These are phyloP conservation scores for Blomia tropicalis DNA, from an alignment of 2,888 invertebrate genomes.

Conservation along the genomic window DNA sequence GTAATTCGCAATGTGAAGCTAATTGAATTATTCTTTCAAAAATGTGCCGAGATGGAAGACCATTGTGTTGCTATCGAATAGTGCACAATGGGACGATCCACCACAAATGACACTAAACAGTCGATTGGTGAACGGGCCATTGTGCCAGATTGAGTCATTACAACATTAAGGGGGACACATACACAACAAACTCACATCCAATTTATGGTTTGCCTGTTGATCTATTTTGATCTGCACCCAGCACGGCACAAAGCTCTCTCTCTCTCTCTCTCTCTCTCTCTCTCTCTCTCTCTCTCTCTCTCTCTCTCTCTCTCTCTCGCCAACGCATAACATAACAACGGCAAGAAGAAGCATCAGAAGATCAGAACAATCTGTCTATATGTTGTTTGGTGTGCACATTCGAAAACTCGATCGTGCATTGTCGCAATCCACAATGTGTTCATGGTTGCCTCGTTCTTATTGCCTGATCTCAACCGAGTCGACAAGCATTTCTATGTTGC, in stretches of 20 bases:
- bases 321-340: too few species aligned
- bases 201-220: background rate
- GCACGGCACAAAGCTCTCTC: background rate
- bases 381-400: too few species aligned
- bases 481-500: too few species aligned
- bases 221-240: conserved; percentile 14
- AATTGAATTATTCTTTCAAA: background rate
- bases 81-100: background rate
- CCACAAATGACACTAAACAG: background rate
- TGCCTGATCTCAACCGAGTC: too few species aligned
- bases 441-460: too few species aligned
- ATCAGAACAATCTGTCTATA: too few species aligned
- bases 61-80: background rate
- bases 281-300: too few species aligned
- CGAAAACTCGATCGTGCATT: too few species aligned
- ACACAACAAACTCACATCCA: background rate
- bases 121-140: background rate
- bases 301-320: too few species aligned
- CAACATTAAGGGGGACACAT: background rate
- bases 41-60: background rate
- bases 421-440: too few species aligned
- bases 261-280: too few species aligned
- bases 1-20: background rate
- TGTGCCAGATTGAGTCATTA: conserved; percentile 15
- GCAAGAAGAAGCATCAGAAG: too few species aligned